phyloP scores from a whole-genome alignment of 2,113 vertebrate species.

The Zingel zingel region DNA sequence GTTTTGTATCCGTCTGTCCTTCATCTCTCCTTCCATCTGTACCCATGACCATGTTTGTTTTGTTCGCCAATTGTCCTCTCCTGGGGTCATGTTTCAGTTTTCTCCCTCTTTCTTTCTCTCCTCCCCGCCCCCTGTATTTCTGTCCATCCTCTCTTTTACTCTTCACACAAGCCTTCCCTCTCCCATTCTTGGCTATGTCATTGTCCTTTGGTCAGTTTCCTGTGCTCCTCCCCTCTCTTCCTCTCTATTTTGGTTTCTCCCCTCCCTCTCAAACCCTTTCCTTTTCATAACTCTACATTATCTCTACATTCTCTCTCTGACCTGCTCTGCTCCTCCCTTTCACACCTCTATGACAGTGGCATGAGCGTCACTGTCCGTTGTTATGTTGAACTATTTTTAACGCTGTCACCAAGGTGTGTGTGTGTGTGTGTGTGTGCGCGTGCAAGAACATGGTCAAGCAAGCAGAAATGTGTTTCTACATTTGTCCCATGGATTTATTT shows the following conservation, averaged over 20 bases:
- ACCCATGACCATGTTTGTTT: slow-evolving; percentile 23
- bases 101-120: not conserved
- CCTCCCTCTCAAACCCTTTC: not conserved
- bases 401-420: slow-evolving; percentile 14
- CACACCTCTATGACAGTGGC: slow-evolving; percentile 16
- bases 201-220: not conserved
- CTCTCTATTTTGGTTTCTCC: not conserved
- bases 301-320: not conserved
- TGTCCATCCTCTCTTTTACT: not conserved
- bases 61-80: not conserved
- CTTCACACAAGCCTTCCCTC: not conserved
- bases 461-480: not conserved
- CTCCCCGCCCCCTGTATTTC: not conserved
- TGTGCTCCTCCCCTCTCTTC: not conserved
- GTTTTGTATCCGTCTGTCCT: slow-evolving; percentile 19
- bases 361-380: not conserved
- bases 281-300: not conserved
- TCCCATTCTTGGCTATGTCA: not conserved
- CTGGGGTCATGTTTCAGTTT: slow-evolving; percentile 7
- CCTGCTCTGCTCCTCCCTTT: not conserved
- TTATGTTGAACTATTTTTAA: slow-evolving; percentile 6
- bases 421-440: not conserved
- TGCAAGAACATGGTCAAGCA: not conserved
- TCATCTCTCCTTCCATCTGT: slow-evolving; percentile 29
- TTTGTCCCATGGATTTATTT: not conserved